Conservation (phyloP, 2,888 invertebrate genomes). For the Blastobasis lacticolella region DNA sequence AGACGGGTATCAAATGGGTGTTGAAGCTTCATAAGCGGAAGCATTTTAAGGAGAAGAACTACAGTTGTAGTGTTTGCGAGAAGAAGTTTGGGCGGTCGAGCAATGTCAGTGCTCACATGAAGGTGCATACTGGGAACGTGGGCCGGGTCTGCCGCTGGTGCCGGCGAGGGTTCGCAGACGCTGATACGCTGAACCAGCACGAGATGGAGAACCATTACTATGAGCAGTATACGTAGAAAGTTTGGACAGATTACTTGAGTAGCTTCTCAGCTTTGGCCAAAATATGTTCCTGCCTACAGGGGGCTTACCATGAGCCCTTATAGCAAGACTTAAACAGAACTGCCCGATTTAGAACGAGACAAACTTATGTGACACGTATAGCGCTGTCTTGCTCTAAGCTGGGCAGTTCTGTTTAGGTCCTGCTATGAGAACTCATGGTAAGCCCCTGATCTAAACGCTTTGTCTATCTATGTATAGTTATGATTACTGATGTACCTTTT, state of each 20-base stretch:
- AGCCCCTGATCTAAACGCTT: too few species aligned
- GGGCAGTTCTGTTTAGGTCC: too few species aligned
- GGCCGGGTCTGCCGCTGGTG: constrained; percentile 51
- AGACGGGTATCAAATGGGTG: constrained; percentile 44
- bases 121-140: constrained; percentile 43
- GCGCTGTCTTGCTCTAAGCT: too few species aligned
- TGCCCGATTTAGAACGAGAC: too few species aligned
- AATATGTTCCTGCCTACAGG: too few species aligned
- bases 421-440: too few species aligned
- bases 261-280: neutral
- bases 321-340: too few species aligned
- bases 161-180: constrained; percentile 36
- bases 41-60: constrained; percentile 64
- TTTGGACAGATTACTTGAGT: neutral
- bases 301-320: too few species aligned
- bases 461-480: too few species aligned
- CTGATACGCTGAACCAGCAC: constrained; percentile 33
- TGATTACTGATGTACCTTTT: too few species aligned
- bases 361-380: too few species aligned
- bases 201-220: constrained; percentile 34
- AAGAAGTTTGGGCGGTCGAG: constrained; percentile 71
- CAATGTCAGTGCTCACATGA: constrained; percentile 51
- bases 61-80: constrained; percentile 72
- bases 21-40: constrained; percentile 57
- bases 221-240: constrained; percentile 4